phyloP scores from a whole-genome alignment of 2,113 vertebrate genomes.

The Tor tambroides region DNA sequence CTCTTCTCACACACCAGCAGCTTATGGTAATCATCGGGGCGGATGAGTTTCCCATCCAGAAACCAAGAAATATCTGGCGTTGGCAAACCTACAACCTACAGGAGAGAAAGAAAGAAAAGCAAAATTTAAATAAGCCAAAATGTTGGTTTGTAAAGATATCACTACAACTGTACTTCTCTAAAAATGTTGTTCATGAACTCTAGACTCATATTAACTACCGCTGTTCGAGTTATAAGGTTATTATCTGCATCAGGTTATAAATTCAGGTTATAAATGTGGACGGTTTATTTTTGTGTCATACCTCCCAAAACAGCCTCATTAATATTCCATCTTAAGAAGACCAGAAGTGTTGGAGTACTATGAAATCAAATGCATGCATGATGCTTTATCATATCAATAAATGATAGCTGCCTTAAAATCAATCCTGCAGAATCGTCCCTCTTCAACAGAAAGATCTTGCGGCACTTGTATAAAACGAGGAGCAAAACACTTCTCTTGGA shows the following conservation, averaged over 20 bases:
- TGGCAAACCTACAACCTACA: slow-evolving; percentile 88
- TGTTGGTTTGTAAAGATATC: background rate
- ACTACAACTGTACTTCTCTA: background rate
- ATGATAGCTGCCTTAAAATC: slow-evolving; percentile 86
- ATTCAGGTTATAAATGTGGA: too few species aligned
- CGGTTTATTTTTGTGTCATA: too few species aligned
- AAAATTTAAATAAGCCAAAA: background rate
- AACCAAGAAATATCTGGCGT: slow-evolving; percentile 92
- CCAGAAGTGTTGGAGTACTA: too few species aligned
- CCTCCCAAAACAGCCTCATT: too few species aligned
- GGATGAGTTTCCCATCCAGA: slow-evolving; percentile 89
- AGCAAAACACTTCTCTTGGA: slow-evolving; percentile 93
- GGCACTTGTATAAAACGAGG: slow-evolving; percentile 93
- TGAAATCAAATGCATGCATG: too few species aligned
- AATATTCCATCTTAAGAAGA: too few species aligned
- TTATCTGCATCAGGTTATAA: too few species aligned
- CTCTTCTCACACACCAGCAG: slow-evolving; percentile 96
- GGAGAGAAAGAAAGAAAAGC: background rate
- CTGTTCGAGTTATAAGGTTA: too few species aligned
- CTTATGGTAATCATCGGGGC: slow-evolving; percentile 92
- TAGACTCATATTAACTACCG: too few species aligned
- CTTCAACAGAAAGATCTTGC: slow-evolving; percentile 85
- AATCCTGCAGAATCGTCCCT: slow-evolving; percentile 92
- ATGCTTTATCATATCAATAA: too few species aligned
- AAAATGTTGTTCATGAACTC: background rate